Evolutionary conservation across 2,888 invertebrate species (phyloP), one percentile per base, ranked within the genome.

Genomic region (Philereme vetulata): DNA sequence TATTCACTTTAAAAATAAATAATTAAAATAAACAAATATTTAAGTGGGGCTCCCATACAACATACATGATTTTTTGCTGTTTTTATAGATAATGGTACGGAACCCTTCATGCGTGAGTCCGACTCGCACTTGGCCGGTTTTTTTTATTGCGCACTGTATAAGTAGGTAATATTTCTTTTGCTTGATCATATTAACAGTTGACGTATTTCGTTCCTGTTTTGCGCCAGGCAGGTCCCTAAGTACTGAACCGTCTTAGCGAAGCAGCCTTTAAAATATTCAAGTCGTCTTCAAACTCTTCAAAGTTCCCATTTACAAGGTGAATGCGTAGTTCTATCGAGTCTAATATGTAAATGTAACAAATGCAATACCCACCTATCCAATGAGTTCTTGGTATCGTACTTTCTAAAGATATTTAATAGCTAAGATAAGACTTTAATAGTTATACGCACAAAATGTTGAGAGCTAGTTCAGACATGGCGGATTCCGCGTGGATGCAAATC

Each of bases 331-430:
- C n/a, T 38, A 42, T 55, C 32, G 43, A 47, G 40, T 43, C 10
- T 40, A 62, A 49, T 62, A 62, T 62, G 51, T 43, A 58, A 62
- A 58, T 58, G 48, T 4, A 5, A 42, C 51, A 43, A 51, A 54
- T 58, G 54, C 47, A 56, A 53, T 58, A 21, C 21, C 21, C 21
- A 21, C 21, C 21, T 21, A 34, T 55, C 10, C 49, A 51, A 51
- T 56, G 57, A 54, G 47, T 38, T 61, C 50, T 49, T 51, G 10
- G 33, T 36, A 56, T 47, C 38, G 50, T 55, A 47, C 62, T 62
- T 62, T 62, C 62, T 58, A 62, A 62, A 57, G 54, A 47, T 57
- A n/a, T n/a, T n/a, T n/a, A n/a, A n/a, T n/a, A n/a, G n/a, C n/a
- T n/a, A n/a, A n/a, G n/a, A n/a, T n/a, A n/a, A n/a, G 9, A n/a